Percentiles rank a stretch among this genome's conserved stretches.
Evolutionary conservation across 1,140 invertebrate species (phyloP).

Genomic region (Nasonia giraulti): DNA sequence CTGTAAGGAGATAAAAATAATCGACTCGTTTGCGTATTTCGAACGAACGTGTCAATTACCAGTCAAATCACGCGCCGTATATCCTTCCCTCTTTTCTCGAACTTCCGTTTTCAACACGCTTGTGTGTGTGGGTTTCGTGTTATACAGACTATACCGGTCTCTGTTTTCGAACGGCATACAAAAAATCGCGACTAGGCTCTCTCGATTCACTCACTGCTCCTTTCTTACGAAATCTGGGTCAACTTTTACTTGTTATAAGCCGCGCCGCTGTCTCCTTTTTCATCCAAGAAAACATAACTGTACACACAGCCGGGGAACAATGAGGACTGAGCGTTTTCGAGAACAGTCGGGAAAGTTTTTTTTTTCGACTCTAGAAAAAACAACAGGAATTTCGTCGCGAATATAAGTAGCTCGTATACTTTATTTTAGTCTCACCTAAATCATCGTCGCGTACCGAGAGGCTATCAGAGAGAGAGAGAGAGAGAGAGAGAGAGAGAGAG

Average conservation of each 20-base stretch:
- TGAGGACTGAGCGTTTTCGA: neutral
- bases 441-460: too few relatives aligned
- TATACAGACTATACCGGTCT: neutral
- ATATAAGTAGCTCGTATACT: too few relatives aligned
- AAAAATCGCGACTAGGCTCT: slow-evolving; percentile 5
- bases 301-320: neutral
- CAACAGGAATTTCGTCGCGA: too few relatives aligned
- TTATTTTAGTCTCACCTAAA: too few relatives aligned
- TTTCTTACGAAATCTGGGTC: slow-evolving; percentile 37
- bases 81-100: neutral
- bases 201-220: neutral
- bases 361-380: neutral
- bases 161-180: neutral
- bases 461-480: too few relatives aligned
- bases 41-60: too few relatives aligned
- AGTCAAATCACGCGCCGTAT: neutral
- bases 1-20: neutral
- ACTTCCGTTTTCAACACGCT: slow-evolving; percentile 15
- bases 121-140: too few relatives aligned
- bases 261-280: neutral
- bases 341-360: neutral
- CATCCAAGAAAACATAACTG: slow-evolving; percentile 1
- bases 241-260: slow-evolving; percentile 30
- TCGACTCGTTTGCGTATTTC: neutral
- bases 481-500: too few relatives aligned